Percentiles rank a stretch among this genome's conserved stretches.
Conservation (phyloP, 2,888 invertebrate genomes). For the Tetranychus piercei region DNA sequence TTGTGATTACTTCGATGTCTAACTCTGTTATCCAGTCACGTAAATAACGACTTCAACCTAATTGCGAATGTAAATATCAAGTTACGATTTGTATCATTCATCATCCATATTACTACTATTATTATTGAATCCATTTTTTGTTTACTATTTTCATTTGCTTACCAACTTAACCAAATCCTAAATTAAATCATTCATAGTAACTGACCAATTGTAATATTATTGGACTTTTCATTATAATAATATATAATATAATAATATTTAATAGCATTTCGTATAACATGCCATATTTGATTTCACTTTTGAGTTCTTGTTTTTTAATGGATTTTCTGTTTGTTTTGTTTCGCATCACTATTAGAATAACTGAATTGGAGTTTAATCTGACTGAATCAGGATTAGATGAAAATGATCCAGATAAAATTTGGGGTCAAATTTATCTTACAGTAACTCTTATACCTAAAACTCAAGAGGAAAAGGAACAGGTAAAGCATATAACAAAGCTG, state of each 20-base stretch:
- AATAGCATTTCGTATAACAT: not conserved
- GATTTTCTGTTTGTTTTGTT: not conserved
- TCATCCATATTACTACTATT: too few species aligned
- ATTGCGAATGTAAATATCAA: not conserved
- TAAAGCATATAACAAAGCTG: conserved; percentile 34
- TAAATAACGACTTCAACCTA: not conserved
- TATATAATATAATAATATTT: too few species aligned
- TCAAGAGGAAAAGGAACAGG: conserved; percentile 85
- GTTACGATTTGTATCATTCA: not conserved
- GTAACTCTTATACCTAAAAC: conserved; percentile 75
- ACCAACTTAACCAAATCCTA: too few species aligned
- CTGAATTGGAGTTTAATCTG: conserved; percentile 57
- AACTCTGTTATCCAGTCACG: not conserved
- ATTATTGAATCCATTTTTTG: not conserved
- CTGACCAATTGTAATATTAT: too few species aligned
- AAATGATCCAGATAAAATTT: conserved; percentile 33
- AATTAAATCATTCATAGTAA: too few species aligned
- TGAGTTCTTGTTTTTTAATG: not conserved
- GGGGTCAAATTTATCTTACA: conserved; percentile 67
- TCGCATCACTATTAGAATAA: conserved; percentile 32
- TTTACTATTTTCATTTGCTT: too few species aligned
- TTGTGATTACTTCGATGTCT: not conserved
- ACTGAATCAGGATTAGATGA: conserved; percentile 52
- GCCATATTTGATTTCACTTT: not conserved
- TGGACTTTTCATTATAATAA: too few species aligned